Evolutionary conservation across 2,888 invertebrate genomes (phyloP), one percentile per base, ranked within the genome.

Genomic region (Drosophila eohydei): DNA sequence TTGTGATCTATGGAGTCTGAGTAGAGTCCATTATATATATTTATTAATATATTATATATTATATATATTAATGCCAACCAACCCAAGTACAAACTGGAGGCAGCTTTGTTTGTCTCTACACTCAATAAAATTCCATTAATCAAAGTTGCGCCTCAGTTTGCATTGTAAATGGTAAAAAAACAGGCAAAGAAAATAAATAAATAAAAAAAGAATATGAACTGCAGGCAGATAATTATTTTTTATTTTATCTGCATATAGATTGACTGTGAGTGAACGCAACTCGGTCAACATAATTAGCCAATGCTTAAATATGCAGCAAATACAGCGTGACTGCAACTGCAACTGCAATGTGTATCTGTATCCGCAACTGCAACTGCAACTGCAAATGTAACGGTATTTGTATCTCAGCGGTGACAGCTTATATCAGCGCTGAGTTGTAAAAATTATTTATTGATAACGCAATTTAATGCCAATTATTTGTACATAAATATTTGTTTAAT

Each of bases 401-500:
- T 65, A 41, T 67, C 52, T 54, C 14, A 50, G 21, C 21, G 46
- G 14, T 73, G 56, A 55, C 74, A 62, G 62, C 66, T 54, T 66
- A 50, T 76, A 73, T 73, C 74, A 80, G 71, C 83, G 89, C 75
- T 80, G 81, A 81, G 80, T 90, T 90, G 86, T 89, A 86, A 85
- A 90, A 90, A 90, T 90, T 86, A 88, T 82, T 83, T 88, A 88
- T 88, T 81, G 91, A 90, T 91, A 91, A 88, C 88, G 91, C 83
- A 90, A 91, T 91, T 91, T 91, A 91, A 91, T 84, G 85, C 77
- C 90, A 89, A 89, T 91, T 91, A 90, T 90, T 91, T 88, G 86
- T 89, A 83, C 83, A 82, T 83, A 83, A 90, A 90, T 88, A 88
- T 86, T 88, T 88, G 72, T 73, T 79, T 77, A 81, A 88, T 86